phyloP scores from a whole-genome alignment of 2,888 invertebrate species.

The Leptogaster cylindrica region DNA sequence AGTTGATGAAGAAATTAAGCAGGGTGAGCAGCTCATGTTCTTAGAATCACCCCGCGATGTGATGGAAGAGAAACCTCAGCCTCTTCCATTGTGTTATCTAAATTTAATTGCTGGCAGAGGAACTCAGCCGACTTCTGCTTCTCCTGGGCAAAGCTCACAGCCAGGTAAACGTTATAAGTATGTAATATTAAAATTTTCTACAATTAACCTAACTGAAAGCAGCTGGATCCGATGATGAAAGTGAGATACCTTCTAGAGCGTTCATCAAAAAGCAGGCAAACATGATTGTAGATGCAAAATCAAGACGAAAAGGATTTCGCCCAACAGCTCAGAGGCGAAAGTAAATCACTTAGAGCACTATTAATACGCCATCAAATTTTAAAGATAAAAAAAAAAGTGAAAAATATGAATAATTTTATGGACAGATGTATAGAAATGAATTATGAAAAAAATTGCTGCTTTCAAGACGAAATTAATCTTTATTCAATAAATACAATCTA shows the following conservation, averaged over 20 bases:
- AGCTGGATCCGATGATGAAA: constrained; percentile 77
- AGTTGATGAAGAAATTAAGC: constrained; percentile 48
- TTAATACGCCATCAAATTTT: too few species aligned
- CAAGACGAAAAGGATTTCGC: constrained; percentile 75
- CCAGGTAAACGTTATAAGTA: constrained; percentile 53
- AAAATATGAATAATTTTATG: not conserved
- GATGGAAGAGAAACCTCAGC: constrained; percentile 57
- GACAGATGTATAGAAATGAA: too few species aligned
- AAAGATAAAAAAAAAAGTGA: not conserved
- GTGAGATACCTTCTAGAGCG: constrained; percentile 81
- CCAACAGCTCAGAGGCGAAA: constrained; percentile 54
- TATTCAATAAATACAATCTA: constrained; percentile 36
- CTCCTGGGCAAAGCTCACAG: constrained; percentile 59
- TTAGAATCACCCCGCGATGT: constrained; percentile 54
- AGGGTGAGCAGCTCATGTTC: constrained; percentile 52
- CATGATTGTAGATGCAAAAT: constrained; percentile 81
- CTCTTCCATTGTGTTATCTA: constrained; percentile 61
- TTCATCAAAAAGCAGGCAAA: constrained; percentile 83
- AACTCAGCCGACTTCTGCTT: constrained; percentile 58
- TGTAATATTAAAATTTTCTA: not conserved
- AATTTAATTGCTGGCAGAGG: constrained; percentile 59
- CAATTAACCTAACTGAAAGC: constrained; percentile 9
- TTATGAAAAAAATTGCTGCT: too few species aligned
- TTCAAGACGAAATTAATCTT: constrained; percentile 27
- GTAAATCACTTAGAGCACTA: too few species aligned